phyloP scores from a whole-genome alignment of 2,888 invertebrate genomes.

The Eremobia ochroleuca region DNA sequence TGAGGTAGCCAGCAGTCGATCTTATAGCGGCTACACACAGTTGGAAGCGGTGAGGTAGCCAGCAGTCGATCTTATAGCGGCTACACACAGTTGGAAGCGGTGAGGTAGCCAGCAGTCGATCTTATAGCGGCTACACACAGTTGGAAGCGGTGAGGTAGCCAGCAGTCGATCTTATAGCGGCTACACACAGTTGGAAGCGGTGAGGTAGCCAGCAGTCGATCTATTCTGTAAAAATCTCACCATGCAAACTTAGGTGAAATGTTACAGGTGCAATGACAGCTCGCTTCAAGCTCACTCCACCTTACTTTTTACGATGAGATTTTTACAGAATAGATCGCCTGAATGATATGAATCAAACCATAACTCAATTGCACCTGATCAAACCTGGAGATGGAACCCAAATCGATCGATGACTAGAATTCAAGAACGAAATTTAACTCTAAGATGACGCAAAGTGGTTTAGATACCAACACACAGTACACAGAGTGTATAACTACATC shows the following conservation, averaged over 20 bases:
- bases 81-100: no score
- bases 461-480: neutral
- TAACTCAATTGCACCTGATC: neutral
- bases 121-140: no score
- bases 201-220: neutral
- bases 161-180: no score
- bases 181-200: neutral
- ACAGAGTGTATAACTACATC: neutral
- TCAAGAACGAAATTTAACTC: neutral
- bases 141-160: no score
- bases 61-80: no score
- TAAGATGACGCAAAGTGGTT: conserved; percentile 1
- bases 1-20: no score
- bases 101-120: no score
- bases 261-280: neutral
- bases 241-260: neutral
- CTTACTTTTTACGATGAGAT: no score
- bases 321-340: neutral
- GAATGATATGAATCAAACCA: neutral
- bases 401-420: conserved; percentile 3
- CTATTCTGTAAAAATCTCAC: neutral
- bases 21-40: no score
- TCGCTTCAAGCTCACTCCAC: neutral
- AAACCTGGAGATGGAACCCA: neutral
- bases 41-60: no score